Percentiles rank a stretch among this genome's conserved stretches.
Conservation (phyloP, 2,888 invertebrate genomes). For the Sepiola atlantica region DNA sequence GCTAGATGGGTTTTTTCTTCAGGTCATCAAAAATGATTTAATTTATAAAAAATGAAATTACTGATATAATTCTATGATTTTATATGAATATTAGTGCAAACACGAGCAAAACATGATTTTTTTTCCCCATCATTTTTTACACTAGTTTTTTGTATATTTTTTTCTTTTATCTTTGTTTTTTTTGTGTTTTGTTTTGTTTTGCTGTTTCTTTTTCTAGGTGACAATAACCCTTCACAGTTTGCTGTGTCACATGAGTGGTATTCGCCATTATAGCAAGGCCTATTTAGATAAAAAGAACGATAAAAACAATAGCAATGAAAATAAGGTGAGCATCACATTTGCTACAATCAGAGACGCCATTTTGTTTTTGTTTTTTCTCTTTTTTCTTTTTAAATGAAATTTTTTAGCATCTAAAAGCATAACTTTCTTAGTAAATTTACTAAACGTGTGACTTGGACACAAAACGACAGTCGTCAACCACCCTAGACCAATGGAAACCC, state of each 20-base stretch:
- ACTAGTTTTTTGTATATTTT: neutral
- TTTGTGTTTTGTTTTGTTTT: neutral
- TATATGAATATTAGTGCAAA: no score
- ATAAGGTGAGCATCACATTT: constrained; percentile 40
- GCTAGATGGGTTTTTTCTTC: no score
- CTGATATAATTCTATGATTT: no score
- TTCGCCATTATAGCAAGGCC: constrained; percentile 77
- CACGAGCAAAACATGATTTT: neutral
- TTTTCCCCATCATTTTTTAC: no score
- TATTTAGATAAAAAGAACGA: constrained; percentile 54
- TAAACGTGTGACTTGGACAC: no score
- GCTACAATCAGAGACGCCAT: neutral
- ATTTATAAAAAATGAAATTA: no score
- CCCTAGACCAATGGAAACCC: no score
- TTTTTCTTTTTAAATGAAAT: no score
- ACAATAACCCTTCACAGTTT: constrained; percentile 77
- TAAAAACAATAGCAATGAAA: constrained; percentile 47
- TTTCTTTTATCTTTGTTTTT: neutral
- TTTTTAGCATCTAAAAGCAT: neutral
- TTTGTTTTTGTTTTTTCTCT: neutral
- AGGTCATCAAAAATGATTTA: no score
- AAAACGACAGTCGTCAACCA: no score
- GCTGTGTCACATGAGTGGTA: constrained; percentile 77
- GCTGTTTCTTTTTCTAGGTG: constrained; percentile 59
- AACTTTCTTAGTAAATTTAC: neutral